Evolutionary conservation across 2,888 invertebrate genomes (phyloP).

Genomic region (Spatulosminthurus flaviceps): DNA sequence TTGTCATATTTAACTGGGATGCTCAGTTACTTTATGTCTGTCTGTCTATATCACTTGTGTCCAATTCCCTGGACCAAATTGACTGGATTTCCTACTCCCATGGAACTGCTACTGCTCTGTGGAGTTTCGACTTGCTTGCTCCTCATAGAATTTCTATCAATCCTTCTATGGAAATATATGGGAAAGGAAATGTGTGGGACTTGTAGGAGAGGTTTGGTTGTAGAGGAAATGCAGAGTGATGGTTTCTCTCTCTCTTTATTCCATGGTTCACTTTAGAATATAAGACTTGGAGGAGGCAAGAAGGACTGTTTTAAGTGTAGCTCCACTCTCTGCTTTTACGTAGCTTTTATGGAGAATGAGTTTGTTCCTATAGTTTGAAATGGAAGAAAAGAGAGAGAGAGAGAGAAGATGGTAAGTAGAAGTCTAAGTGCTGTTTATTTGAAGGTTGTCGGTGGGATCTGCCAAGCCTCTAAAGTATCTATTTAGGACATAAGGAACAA

Average conservation of each 20-base stretch:
- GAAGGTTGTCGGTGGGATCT: constrained; percentile 43
- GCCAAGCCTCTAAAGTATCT: constrained; percentile 41
- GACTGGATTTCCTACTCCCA: neutral
- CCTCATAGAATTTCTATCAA: too few species aligned
- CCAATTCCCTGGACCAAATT: neutral
- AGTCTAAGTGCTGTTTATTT: constrained; percentile 42
- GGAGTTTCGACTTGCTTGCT: too few species aligned
- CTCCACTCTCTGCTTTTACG: too few species aligned
- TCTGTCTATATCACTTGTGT: neutral
- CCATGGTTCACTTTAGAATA: neutral
- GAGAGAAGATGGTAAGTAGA: constrained; percentile 18
- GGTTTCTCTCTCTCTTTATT: too few species aligned
- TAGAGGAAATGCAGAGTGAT: too few species aligned
- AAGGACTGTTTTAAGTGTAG: too few species aligned
- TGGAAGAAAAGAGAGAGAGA: constrained; percentile 4
- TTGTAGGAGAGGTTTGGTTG: too few species aligned
- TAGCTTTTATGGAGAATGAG: constrained; percentile 11
- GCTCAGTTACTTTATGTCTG: neutral
- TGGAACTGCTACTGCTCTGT: too few species aligned
- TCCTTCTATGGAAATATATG: too few species aligned
- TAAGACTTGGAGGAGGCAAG: neutral
- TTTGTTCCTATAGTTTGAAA: constrained; percentile 13
- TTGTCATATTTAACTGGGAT: constrained; percentile 34
- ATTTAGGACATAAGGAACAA: constrained; percentile 43
- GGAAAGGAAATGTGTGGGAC: too few species aligned